Percentiles rank a stretch among this genome's conserved stretches.
phyloP scores from a whole-genome alignment of 2,113 vertebrate species.

The Monopterus albus region DNA sequence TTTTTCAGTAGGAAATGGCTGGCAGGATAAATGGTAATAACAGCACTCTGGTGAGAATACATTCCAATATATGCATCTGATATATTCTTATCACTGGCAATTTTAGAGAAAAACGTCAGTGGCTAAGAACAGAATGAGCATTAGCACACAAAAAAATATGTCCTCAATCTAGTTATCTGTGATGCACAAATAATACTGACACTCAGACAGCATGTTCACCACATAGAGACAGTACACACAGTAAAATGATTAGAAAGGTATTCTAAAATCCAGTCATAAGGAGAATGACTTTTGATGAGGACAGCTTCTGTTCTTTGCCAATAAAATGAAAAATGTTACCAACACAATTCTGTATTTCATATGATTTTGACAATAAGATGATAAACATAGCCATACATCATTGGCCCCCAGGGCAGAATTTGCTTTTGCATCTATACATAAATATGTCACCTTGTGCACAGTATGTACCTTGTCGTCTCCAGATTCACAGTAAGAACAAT shows the following conservation, averaged over 20 bases:
- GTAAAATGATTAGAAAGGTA: not conserved
- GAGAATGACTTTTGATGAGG: too few species aligned
- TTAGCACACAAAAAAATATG: not conserved
- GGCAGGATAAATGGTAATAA: not conserved
- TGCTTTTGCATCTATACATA: not conserved
- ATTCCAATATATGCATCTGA: not conserved
- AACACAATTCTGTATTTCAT: too few species aligned
- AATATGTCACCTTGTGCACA: too few species aligned
- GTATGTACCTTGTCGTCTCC: too few species aligned
- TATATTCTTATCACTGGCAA: not conserved
- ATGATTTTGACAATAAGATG: not conserved
- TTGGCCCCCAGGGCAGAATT: not conserved
- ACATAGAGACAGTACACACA: not conserved
- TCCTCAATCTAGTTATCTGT: not conserved
- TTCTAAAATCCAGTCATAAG: not conserved
- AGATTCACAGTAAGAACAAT: too few species aligned
- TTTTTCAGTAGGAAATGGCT: not conserved
- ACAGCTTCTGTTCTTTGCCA: too few species aligned
- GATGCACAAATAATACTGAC: not conserved
- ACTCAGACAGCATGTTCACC: not conserved
- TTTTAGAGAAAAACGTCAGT: not conserved
- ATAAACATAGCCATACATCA: not conserved
- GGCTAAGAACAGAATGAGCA: not conserved
- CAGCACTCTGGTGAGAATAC: not conserved
- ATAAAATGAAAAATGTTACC: too few species aligned